Evolutionary conservation across 2,888 invertebrate species (phyloP), one percentile per base, ranked within the genome.

Genomic region (Napeogenes sylphis): DNA sequence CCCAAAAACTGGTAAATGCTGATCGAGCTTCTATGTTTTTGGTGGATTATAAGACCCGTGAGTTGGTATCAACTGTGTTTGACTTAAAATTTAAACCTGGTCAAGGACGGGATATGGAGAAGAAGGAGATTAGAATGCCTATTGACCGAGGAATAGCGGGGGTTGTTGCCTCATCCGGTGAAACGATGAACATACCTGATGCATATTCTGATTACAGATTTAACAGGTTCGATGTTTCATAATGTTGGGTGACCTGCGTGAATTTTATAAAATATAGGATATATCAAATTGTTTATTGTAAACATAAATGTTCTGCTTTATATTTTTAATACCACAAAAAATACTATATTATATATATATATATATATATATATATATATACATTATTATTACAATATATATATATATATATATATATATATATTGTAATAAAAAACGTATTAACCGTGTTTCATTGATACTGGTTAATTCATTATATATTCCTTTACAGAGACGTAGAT

Each of bases 21-120:
- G 97, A 97, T 77, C 85, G 96, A 45, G 96, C 96, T 0, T 96
- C 96, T 0, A 85, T 97, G 30, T 97, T 97, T 78, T 91, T 97
- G 2, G 93, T 97, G 0, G 96, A 97, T 83, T 88, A 92, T 46
- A 92, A 93, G 69, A 94, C 92, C 68, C 92, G 92, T 61, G 95
- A 96, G 82, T 88, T 97, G 13, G 96, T 96, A 69, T 96, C 97
- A 2, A 93, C 95, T 12, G 95, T 96, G 6, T 97, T 96, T 77
- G 96, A 97, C 76, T 85, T 94, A 68, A 84, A 80, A 56, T 83
- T 75, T 46, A 83, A 85, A 14, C 74, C 76, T 21, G 80, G 77
- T 0, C 77, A 75, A 6, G 78, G 73, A 5, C 70, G 72, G 2
- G 80, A 81, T 55, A 71, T 83, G 70, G 80, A 83, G 45, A 87